These are phyloP conservation scores for Litocranius walleri DNA, from an alignment of 2,113 vertebrate species.

Conservation along the genomic window DNA sequence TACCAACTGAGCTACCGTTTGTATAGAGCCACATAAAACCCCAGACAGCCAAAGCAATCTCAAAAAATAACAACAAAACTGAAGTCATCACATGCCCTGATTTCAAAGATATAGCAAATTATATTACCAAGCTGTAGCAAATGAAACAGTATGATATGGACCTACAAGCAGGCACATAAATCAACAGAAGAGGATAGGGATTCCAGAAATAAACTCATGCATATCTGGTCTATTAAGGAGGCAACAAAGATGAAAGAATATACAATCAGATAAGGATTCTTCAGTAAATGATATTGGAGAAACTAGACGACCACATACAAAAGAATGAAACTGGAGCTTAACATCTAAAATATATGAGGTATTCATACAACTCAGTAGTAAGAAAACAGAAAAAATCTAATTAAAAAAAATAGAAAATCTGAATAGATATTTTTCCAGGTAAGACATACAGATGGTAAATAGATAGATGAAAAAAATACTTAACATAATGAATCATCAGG, in stretches of 20 bases:
- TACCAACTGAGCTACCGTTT: too few relatives aligned
- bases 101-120: too few relatives aligned
- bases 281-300: not conserved
- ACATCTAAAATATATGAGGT: not conserved
- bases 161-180: not conserved
- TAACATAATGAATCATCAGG: not conserved
- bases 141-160: too few relatives aligned
- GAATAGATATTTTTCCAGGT: not conserved
- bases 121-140: too few relatives aligned
- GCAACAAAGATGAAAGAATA: not conserved
- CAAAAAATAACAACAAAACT: too few relatives aligned
- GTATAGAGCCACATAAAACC: too few relatives aligned
- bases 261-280: not conserved
- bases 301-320: not conserved
- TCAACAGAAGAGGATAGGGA: not conserved
- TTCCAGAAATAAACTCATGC: not conserved
- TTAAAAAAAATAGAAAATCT: not conserved
- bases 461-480: not conserved
- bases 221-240: not conserved
- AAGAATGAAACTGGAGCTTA: not conserved
- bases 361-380: not conserved
- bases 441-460: not conserved
- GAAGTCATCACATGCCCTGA: too few relatives aligned
- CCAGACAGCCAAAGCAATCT: too few relatives aligned
- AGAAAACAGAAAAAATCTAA: not conserved